Conservation (phyloP, 1,140 invertebrate species). For the Lepidostoma basale region DNA sequence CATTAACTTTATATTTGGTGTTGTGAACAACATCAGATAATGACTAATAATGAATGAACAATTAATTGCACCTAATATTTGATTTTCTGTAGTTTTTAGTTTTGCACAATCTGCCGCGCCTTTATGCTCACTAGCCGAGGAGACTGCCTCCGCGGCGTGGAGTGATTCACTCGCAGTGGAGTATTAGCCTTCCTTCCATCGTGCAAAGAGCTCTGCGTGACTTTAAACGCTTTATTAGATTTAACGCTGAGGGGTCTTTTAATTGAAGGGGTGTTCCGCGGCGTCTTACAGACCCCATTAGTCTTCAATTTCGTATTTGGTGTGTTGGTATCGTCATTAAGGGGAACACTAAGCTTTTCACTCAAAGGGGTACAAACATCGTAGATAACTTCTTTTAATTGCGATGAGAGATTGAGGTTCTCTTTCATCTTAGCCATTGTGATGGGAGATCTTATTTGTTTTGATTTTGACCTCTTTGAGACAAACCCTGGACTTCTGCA, state of each 20-base stretch:
- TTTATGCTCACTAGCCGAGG: conserved; percentile 38
- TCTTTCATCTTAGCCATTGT: conserved; percentile 36
- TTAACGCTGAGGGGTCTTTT: conserved; percentile 40
- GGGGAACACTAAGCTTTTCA: conserved; percentile 28
- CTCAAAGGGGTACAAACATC: conserved; percentile 42
- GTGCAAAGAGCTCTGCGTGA: not conserved
- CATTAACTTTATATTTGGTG: too few relatives aligned
- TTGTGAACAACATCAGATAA: too few relatives aligned
- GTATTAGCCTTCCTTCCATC: conserved; percentile 33
- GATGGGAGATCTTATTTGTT: conserved; percentile 29
- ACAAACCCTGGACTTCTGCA: conserved; percentile 41
- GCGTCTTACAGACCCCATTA: conserved; percentile 28
- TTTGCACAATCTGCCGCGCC: conserved; percentile 28
- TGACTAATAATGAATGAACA: too few relatives aligned
- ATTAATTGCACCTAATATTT: too few relatives aligned
- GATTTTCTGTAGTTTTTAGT: too few relatives aligned
- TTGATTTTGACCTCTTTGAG: conserved; percentile 36
- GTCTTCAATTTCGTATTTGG: conserved; percentile 16
- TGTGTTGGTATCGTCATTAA: conserved; percentile 8
- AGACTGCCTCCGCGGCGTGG: conserved; percentile 40
- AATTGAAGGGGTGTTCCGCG: conserved; percentile 30
- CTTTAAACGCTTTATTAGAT: conserved; percentile 25
- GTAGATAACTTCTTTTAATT: conserved; percentile 45
- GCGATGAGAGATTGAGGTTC: conserved; percentile 40
- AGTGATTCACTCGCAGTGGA: conserved; percentile 40